Conservation (phyloP, 2,888 invertebrate genomes). For the Bhutanitis thaidina region DNA sequence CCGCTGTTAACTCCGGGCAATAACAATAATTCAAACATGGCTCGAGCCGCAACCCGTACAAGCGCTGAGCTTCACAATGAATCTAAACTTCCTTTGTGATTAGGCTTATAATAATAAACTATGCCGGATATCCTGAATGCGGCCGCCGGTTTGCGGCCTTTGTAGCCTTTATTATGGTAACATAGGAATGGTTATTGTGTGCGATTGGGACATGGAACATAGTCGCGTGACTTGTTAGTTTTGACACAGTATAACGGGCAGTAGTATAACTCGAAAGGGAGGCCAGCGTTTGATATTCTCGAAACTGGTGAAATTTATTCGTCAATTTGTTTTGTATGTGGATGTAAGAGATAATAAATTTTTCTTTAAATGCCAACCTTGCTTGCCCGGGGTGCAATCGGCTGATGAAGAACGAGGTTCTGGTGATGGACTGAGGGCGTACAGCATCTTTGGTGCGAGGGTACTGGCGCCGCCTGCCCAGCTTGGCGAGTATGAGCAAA, state of each 20-base stretch:
- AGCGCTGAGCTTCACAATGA: conserved; percentile 19
- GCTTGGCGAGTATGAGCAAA: too few relatives aligned
- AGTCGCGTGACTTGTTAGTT: conserved; percentile 16
- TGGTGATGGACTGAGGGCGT: too few relatives aligned
- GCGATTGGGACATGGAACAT: neutral
- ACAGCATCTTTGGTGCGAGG: too few relatives aligned
- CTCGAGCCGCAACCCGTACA: conserved; percentile 7
- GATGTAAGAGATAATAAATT: too few relatives aligned
- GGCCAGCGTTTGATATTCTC: too few relatives aligned
- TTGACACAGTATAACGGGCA: conserved; percentile 12
- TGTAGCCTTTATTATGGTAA: conserved; percentile 12
- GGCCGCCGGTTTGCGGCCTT: neutral
- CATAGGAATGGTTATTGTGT: conserved; percentile 21
- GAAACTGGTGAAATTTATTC: too few relatives aligned
- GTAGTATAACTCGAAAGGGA: neutral
- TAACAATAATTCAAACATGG: conserved; percentile 24
- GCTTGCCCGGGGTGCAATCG: too few relatives aligned
- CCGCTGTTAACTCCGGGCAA: conserved; percentile 12
- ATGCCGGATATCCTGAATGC: conserved; percentile 34
- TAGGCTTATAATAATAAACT: conserved; percentile 51
- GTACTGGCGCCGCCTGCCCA: too few relatives aligned
- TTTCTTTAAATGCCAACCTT: too few relatives aligned
- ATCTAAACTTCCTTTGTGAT: conserved; percentile 42
- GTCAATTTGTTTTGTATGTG: too few relatives aligned
- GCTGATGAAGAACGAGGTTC: too few relatives aligned